phyloP scores from a whole-genome alignment of 2,113 vertebrate species.

The Gymnogyps californianus region DNA sequence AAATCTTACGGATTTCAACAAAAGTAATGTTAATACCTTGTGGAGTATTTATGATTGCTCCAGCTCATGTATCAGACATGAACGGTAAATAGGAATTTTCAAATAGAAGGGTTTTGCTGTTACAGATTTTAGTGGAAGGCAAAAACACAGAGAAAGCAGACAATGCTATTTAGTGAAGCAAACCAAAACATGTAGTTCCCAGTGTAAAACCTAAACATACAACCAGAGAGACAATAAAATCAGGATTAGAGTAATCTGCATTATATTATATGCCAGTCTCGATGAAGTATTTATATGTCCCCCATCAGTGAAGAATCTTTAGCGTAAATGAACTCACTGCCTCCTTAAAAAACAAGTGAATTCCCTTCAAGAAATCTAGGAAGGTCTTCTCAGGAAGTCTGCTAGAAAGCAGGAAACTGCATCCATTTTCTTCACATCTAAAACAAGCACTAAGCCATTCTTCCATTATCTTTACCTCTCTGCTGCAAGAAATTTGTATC shows the following conservation, averaged over 20 bases:
- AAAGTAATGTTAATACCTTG: neutral
- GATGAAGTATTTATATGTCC: neutral
- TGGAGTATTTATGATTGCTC: neutral
- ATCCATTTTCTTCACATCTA: neutral
- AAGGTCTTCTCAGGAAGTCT: neutral
- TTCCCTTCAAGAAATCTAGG: neutral
- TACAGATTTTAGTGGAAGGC: neutral
- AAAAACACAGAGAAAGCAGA: neutral
- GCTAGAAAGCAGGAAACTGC: neutral
- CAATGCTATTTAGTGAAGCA: neutral
- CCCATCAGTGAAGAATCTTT: neutral
- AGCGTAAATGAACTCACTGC: neutral
- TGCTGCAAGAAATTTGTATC: neutral
- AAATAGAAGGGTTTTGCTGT: neutral
- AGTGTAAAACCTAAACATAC: neutral
- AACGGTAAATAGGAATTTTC: neutral
- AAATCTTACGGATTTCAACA: neutral
- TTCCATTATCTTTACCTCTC: neutral
- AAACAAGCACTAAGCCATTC: neutral
- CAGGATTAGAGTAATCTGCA: neutral
- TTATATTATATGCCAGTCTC: neutral
- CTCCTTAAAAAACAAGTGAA: neutral
- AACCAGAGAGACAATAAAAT: neutral
- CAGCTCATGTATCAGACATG: neutral
- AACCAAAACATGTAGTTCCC: neutral